Percentiles rank a stretch among this genome's conserved stretches.
Conservation (phyloP, 1,140 invertebrate species). For the Drosophila littoralis region DNA sequence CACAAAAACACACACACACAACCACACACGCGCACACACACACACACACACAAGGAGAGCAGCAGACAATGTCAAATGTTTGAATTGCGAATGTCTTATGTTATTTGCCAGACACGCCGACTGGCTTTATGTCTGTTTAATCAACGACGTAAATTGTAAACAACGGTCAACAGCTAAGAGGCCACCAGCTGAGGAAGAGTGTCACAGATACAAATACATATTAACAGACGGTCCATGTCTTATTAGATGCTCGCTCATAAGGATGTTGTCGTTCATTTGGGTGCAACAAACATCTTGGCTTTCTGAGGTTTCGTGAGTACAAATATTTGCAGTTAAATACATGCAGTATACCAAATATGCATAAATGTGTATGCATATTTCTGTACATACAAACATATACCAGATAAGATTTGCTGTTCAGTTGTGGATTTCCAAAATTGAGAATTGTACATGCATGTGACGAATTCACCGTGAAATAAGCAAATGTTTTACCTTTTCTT, state of each 20-base stretch:
- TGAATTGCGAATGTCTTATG: conserved; percentile 41
- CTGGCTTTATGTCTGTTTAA: conserved; percentile 72
- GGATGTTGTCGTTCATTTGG: conserved; percentile 45
- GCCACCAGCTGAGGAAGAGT: conserved; percentile 11
- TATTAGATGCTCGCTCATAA: conserved; percentile 15
- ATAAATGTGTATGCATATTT: conserved; percentile 13
- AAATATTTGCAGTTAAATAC: conserved; percentile 73
- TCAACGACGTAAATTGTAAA: conserved; percentile 71
- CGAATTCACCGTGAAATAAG: too few relatives aligned
- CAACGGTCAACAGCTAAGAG: conserved; percentile 68
- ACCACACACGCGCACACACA: neutral
- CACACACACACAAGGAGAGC: neutral
- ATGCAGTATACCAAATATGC: conserved; percentile 48
- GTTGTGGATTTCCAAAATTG: too few relatives aligned
- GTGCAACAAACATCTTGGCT: conserved; percentile 76
- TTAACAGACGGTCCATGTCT: neutral
- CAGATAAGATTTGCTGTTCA: neutral
- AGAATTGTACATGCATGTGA: too few relatives aligned
- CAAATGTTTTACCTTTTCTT: too few relatives aligned
- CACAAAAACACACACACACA: conserved; percentile 1
- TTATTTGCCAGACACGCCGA: conserved; percentile 49
- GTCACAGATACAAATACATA: conserved; percentile 15
- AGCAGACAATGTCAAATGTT: conserved; percentile 41
- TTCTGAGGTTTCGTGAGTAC: conserved; percentile 62
- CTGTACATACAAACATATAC: neutral